A percentile compares a stretch with the other conserved stretches of the same genome.
These are phyloP conservation scores for Drosophila peninsularis DNA, from an alignment of 2,888 invertebrate genomes.

Conservation along the genomic window DNA sequence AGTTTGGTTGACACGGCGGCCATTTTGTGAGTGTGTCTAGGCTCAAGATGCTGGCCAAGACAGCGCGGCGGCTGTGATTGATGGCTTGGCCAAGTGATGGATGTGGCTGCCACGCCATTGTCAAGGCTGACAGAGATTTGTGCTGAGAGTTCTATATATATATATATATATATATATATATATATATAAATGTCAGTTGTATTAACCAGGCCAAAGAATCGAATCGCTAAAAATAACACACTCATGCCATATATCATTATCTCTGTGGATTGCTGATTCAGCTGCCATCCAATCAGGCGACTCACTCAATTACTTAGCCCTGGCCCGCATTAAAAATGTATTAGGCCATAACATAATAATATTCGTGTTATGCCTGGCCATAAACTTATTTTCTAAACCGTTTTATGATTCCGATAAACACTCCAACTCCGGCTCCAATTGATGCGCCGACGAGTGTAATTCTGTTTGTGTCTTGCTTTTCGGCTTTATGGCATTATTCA, in stretches of 20 bases:
- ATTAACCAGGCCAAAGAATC: conserved; percentile 27
- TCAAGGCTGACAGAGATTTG: conserved; percentile 56
- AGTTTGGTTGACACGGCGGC: conserved; percentile 20
- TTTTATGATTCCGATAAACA: conserved; percentile 49
- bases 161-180: not conserved
- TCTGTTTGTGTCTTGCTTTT: conserved; percentile 4
- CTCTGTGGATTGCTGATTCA: conserved; percentile 1
- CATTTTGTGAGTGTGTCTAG: no score
- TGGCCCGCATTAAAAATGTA: conserved; percentile 63
- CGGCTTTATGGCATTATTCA: conserved; percentile 37
- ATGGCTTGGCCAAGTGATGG: conserved; percentile 62
- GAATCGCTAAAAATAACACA: conserved; percentile 10
- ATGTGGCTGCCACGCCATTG: conserved; percentile 47
- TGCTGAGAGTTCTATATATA: conserved; percentile 11
- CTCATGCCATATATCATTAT: conserved; percentile 4
- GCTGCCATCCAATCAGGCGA: conserved; percentile 35
- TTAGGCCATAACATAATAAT: conserved; percentile 48
- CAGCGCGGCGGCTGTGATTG: conserved; percentile 49
- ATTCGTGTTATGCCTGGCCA: conserved; percentile 45
- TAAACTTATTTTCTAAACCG: conserved; percentile 56
- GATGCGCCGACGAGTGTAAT: conserved; percentile 9
- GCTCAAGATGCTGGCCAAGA: not conserved
- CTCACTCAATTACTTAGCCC: conserved; percentile 67
- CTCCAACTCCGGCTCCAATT: conserved; percentile 3
- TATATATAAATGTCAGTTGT: conserved; percentile 36